These are phyloP conservation scores for Poicephalus gulielmi DNA, from an alignment of 2,113 vertebrate species.

Conservation along the genomic window DNA sequence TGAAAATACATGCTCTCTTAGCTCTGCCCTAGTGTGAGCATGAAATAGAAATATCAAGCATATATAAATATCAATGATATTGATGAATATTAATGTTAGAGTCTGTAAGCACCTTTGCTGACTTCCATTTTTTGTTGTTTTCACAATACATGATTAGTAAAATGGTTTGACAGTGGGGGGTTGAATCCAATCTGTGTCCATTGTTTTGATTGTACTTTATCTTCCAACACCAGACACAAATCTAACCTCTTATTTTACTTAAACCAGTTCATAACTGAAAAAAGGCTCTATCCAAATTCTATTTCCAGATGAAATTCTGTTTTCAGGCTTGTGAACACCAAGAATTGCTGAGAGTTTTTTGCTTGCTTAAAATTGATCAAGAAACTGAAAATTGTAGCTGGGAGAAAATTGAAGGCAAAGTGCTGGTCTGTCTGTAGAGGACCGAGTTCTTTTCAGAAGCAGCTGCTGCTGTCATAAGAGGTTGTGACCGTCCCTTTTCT, in stretches of 20 bases:
- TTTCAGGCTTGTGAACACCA: neutral
- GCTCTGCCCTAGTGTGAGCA: neutral
- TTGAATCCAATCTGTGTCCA: neutral
- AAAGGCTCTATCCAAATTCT: conserved; percentile 1
- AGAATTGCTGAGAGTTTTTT: neutral
- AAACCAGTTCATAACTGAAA: neutral
- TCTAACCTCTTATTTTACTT: neutral
- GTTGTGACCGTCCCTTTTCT: neutral
- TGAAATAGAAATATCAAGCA: conserved; percentile 45
- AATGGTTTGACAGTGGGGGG: neutral
- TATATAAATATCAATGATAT: conserved; percentile 49
- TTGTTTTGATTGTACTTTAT: conserved; percentile 26
- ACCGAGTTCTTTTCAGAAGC: conserved; percentile 12
- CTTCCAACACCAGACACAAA: neutral
- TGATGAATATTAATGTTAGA: conserved; percentile 44
- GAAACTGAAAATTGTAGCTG: neutral
- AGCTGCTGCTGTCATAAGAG: conserved; percentile 39
- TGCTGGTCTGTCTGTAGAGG: neutral
- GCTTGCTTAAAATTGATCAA: neutral
- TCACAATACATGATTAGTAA: neutral
- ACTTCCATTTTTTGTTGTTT: neutral
- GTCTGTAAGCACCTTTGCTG: neutral
- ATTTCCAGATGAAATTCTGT: conserved; percentile 2
- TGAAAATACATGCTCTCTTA: neutral
- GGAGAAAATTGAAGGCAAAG: neutral